phyloP scores from a whole-genome alignment of 2,113 vertebrate species.

The Bucco capensis region DNA sequence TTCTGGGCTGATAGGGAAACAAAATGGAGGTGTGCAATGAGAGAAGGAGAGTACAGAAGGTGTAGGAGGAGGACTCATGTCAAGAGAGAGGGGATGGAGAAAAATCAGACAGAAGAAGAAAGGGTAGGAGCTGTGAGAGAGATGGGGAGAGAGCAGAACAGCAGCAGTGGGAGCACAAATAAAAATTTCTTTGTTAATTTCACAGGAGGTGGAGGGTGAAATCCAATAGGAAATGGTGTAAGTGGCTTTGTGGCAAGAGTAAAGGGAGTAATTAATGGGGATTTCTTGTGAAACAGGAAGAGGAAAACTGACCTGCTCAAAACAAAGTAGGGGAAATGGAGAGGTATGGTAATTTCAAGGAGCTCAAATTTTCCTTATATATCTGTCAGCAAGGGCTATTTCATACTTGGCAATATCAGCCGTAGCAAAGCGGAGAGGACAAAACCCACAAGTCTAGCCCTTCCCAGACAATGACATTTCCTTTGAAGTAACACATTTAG shows the following conservation, averaged over 20 bases:
- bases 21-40: neutral
- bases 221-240: neutral
- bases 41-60: neutral
- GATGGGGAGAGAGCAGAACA: neutral
- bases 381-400: neutral
- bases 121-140: neutral
- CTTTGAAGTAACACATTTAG: neutral
- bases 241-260: neutral
- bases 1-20: neutral
- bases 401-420: neutral
- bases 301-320: neutral
- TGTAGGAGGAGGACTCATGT: neutral
- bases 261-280: neutral
- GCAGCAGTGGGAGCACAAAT: neutral
- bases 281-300: neutral
- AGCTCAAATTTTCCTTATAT: neutral
- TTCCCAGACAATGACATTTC: neutral
- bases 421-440: neutral
- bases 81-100: neutral
- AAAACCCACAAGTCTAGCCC: neutral
- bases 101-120: neutral
- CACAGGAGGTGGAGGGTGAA: neutral
- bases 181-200: neutral
- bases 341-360: neutral
- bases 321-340: neutral